These are phyloP conservation scores for Sterna hirundo DNA, from an alignment of 2,113 vertebrate species.

Conservation along the genomic window DNA sequence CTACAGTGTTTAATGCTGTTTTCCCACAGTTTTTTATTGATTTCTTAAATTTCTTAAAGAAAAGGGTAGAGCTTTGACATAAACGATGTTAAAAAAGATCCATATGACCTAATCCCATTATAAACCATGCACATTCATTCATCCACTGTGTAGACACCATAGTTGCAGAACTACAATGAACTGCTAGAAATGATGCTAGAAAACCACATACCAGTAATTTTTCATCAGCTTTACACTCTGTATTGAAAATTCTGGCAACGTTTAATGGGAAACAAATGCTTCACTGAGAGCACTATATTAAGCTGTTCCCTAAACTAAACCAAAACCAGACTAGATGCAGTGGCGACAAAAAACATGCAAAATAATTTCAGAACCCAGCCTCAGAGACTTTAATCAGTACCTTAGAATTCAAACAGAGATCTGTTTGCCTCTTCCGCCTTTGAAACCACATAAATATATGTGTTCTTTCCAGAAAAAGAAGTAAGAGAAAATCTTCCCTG, in stretches of 20 bases:
- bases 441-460: background rate
- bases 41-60: background rate
- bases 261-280: slow-evolving; percentile 12
- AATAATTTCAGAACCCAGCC: background rate
- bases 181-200: background rate
- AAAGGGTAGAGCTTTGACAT: background rate
- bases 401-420: background rate
- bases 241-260: background rate
- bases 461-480: background rate
- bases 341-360: background rate
- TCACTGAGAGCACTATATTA: background rate
- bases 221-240: background rate
- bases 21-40: background rate
- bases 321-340: background rate
- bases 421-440: background rate
- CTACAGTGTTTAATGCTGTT: background rate
- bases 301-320: background rate
- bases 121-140: background rate
- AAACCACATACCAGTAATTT: background rate
- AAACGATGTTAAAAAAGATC: background rate
- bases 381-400: background rate
- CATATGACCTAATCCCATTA: background rate
- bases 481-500: background rate
- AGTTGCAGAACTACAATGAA: background rate
- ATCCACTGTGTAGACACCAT: background rate